Evolutionary conservation across 2,797 vertebrate genomes (phyloP).

Genomic region (Molossus alvarezi): DNA sequence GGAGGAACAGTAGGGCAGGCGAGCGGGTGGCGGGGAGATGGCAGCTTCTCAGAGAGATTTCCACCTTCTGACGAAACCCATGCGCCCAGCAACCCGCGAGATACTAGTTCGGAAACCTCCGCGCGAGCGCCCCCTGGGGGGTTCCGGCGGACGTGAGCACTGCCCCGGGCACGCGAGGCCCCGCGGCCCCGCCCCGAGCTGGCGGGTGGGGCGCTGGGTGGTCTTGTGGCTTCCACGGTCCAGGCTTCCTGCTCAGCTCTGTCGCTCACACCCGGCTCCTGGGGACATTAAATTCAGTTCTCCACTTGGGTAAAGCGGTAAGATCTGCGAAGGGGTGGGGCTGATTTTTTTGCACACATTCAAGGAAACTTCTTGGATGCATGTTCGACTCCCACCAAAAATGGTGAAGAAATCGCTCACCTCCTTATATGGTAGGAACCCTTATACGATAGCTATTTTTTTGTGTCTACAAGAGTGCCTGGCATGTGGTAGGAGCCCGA

Average conservation of each 20-base stretch:
- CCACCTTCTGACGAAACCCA: constrained; percentile 84
- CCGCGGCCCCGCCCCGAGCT: constrained; percentile 32
- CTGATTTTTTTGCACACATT: neutral
- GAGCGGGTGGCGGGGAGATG: constrained; percentile 45
- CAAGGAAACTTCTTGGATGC: constrained; percentile 68
- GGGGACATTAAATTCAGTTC: neutral
- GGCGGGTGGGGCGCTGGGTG: neutral
- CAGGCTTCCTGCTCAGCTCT: neutral
- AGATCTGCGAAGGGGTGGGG: neutral
- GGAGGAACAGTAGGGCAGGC: neutral
- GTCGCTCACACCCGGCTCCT: neutral
- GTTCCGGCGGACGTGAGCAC: neutral
- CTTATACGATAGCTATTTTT: neutral
- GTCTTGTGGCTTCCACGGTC: neutral
- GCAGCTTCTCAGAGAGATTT: constrained; percentile 78
- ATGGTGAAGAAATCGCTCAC: neutral
- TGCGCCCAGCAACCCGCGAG: constrained; percentile 72
- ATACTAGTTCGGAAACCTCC: constrained; percentile 57
- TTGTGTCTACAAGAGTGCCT: neutral
- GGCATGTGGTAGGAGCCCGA: neutral
- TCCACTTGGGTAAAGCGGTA: neutral
- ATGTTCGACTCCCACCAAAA: neutral
- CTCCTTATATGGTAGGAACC: neutral
- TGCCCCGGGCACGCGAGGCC: neutral
- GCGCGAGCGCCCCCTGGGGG: constrained; percentile 88